Base-by-base conservation (phyloP, 2,797 vertebrate genomes). In the Streptopelia turtur region DNA sequence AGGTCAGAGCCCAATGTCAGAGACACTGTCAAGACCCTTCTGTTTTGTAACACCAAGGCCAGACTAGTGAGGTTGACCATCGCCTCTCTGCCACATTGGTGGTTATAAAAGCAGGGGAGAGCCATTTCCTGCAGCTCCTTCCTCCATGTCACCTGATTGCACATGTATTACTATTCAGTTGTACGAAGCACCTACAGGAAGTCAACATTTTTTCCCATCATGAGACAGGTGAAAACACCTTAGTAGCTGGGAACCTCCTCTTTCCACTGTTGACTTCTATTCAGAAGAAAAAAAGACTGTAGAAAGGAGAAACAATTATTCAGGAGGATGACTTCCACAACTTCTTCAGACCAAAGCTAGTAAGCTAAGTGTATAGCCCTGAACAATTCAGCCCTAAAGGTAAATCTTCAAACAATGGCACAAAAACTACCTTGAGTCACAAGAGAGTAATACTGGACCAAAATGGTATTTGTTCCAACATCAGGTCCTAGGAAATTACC, bases 101-200 rank as follows among this genome's bases (percentile, higher is more conserved):
- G 20, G 17, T 15, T 30, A 3, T 6, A 78, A 41, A 13, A 69
- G 11, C 11, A 52, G 16, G 24, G 6, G 5, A 79, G 4, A 68
- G 10, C 11, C 8, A 4, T 3, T 37, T 28, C 52, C 20, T 45
- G 31, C 20, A 24, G 3, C 1, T 16, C 31, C 14, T 69, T 69
- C 39, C 18, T 77, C 35, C 52, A 28, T 8, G 23, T 31, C 50
- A 59, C 4, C 6, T 37, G 27, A 16, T 4, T 37, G 13, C 10
- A 28, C 2, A 6, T 2, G 5, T 5, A 4, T 53, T 59, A 13
- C 11, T 14, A 33, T 35, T 47, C 35, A 68, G 6, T 10, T 57
- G 21, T 30, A 27, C 5, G 63, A 6, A 49, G 6, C 2, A 68
- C 8, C 35, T 60, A 18, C 8, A 22, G 0, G 1, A 61, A 83